Base-by-base conservation (phyloP, 35 echinoderm and acorn worm species). In the Antedon bifida region DNA sequence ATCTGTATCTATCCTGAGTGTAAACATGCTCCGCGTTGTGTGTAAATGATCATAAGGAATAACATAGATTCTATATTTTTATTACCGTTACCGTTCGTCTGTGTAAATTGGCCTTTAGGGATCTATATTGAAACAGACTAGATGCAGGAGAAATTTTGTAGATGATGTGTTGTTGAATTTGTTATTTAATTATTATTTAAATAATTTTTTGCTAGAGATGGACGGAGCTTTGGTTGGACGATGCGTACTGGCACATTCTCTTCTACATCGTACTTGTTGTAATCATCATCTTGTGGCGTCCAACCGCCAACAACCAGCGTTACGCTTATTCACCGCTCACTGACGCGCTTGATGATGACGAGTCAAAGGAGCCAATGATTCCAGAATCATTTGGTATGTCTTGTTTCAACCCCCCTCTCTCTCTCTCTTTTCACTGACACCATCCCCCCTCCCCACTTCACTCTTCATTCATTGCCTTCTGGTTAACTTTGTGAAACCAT, bases 201-300 rank as follows among this genome's bases (percentile, higher is more conserved):
- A 3, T 78, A 76, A 28, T 17, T 2, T 78, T 42, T 42, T 31
- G 79, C 0, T 77, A 96, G 93, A 89, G 89, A 78, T 91, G 89
- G 89, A 56, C 85, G 45, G 93, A 96, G 78, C 35, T 96, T n/a
- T 96, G 93, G 93, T 36, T 96, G 76, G 93, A 96, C 76, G 93
- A 96, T 83, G 93, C 93, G 0, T 96, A 91, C 79, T 96, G 93
- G 93, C 93, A 96, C 46, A 81, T 96, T 31, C 74, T 96, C 10
- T 91, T 91, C 84, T 91, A 86, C 64, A 78, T 96, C 17, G 91
- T 96, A 32, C 75, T 96, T 21, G 29, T 91, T 35, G 93, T 87
- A 0, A 87, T 96, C 64, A 91, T 91, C 46, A 83, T 96, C 34
- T 33, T 96, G 36, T 88, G 91, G 64, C 56, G 93, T 34, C 93